Conservation (phyloP, 23 tunicate genomes). For the Trididemnum miniatum region DNA sequence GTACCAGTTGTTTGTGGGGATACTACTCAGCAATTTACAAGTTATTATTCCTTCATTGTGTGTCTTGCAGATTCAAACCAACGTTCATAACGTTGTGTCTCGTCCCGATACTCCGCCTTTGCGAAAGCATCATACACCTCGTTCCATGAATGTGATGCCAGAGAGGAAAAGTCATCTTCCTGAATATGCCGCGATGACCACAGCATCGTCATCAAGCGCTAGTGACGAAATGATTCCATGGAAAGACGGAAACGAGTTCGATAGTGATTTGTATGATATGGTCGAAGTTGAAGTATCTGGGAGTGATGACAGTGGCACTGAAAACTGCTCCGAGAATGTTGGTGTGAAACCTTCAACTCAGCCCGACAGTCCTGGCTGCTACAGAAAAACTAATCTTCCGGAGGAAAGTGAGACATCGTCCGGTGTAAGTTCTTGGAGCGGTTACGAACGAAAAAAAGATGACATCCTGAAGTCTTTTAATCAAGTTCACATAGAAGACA, state of each 20-base stretch:
- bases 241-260: constrained; percentile 86
- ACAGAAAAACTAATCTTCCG: not conserved
- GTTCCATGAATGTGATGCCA: too few relatives aligned
- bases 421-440: not conserved
- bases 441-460: not conserved
- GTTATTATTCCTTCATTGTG: too few relatives aligned
- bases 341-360: not conserved
- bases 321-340: not conserved
- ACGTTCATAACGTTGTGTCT: too few relatives aligned
- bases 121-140: too few relatives aligned
- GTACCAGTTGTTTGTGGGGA: too few relatives aligned
- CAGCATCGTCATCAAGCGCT: too few relatives aligned
- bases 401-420: not conserved
- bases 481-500: not conserved
- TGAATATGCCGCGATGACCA: too few relatives aligned
- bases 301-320: constrained; percentile 34
- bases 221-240: constrained; percentile 53
- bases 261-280: constrained; percentile 90
- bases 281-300: constrained; percentile 77
- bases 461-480: constrained; percentile 24
- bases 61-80: too few relatives aligned
- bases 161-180: too few relatives aligned
- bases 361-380: not conserved
- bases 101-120: too few relatives aligned
- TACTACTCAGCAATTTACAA: too few relatives aligned